Evolutionary conservation across 1,140 invertebrate genomes (phyloP).

Genomic region (Rhyacophila brunnea): DNA sequence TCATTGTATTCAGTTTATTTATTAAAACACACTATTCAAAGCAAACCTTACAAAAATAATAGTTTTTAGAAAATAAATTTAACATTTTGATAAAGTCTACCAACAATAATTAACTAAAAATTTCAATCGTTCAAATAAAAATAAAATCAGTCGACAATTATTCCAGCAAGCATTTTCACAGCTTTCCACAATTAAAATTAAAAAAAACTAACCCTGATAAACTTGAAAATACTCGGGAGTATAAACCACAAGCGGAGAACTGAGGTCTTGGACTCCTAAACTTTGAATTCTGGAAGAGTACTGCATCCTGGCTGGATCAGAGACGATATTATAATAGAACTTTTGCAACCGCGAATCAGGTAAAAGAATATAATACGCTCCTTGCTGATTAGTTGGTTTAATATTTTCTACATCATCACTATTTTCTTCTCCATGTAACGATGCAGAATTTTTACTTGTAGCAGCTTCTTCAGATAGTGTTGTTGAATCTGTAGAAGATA

Average conservation of each 20-base stretch:
- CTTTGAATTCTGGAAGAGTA: slow-evolving; percentile 23
- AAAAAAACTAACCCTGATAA: no score
- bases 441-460: neutral
- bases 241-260: slow-evolving; percentile 15
- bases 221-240: slow-evolving; percentile 20
- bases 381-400: slow-evolving; percentile 3
- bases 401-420: neutral
- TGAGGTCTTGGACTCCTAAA: slow-evolving; percentile 3
- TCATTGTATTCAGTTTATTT: no score
- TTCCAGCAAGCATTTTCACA: no score
- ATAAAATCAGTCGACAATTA: no score
- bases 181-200: no score
- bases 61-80: no score
- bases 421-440: neutral
- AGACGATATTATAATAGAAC: slow-evolving; percentile 12
- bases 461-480: slow-evolving; percentile 13
- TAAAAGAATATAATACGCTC: slow-evolving; percentile 18
- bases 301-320: slow-evolving; percentile 13
- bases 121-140: no score
- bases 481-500: neutral
- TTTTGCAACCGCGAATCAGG: slow-evolving; percentile 22
- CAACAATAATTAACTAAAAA: no score
- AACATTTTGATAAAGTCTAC: no score
- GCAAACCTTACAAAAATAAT: no score
- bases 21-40: no score